Conservation (phyloP, 2,888 invertebrate species). For the Heterodera filipjevi region DNA sequence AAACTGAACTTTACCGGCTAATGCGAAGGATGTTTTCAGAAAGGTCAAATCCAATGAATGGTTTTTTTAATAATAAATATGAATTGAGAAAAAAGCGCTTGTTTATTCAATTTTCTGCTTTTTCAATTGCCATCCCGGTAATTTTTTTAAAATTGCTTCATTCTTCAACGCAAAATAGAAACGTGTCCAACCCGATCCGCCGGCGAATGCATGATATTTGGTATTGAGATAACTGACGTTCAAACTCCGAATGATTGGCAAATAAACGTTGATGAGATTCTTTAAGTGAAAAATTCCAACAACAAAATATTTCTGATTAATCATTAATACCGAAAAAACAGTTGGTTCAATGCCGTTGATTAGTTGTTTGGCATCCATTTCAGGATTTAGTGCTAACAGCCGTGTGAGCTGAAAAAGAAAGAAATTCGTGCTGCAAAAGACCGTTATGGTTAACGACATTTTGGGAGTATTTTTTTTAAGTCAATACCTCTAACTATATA, state of each 20-base stretch:
- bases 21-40: too few relatives aligned
- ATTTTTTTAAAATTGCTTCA: not conserved
- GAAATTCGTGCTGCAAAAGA: too few relatives aligned
- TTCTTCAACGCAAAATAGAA: not conserved
- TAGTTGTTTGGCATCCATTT: not conserved
- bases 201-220: too few relatives aligned
- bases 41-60: too few relatives aligned
- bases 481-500: too few relatives aligned
- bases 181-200: not conserved
- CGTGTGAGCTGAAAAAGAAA: not conserved
- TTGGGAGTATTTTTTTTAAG: too few relatives aligned
- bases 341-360: slow-evolving; percentile 22
- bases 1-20: too few relatives aligned
- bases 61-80: too few relatives aligned
- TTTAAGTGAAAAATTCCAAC: not conserved
- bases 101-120: too few relatives aligned
- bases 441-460: too few relatives aligned
- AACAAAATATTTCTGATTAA: not conserved
- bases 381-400: not conserved
- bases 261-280: not conserved
- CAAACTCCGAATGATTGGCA: not conserved
- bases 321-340: slow-evolving; percentile 12
- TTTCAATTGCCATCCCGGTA: not conserved
- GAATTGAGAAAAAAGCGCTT: too few relatives aligned
- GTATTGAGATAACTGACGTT: not conserved